A percentile compares a stretch with the other conserved stretches of the same genome.
Evolutionary conservation across 92 coral and sea anemone species (phyloP).

Genomic region (Epizoanthus illoricatus): DNA sequence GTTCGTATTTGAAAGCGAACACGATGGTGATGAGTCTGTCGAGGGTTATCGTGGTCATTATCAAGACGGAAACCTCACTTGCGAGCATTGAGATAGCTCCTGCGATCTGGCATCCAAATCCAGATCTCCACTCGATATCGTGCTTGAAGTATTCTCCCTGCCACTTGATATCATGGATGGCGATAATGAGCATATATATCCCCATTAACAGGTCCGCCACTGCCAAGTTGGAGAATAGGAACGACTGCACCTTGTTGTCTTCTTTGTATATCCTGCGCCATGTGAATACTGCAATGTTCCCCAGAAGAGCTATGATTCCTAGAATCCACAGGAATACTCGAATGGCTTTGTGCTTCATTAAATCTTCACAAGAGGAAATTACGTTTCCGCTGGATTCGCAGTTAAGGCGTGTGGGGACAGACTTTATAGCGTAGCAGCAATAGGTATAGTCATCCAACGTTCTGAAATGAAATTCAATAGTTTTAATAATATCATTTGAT

Average conservation of each 20-base stretch:
- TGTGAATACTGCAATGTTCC: constrained; percentile 48
- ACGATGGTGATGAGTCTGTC: constrained; percentile 57
- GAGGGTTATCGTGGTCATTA: constrained; percentile 52
- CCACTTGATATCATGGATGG: constrained; percentile 47
- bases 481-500: too few relatives aligned
- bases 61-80: constrained; percentile 62
- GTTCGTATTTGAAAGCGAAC: constrained; percentile 42
- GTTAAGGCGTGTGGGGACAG: background rate
- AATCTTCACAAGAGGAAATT: constrained; percentile 61
- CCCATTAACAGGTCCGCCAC: constrained; percentile 63
- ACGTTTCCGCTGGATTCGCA: constrained; percentile 45
- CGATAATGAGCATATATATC: constrained; percentile 57
- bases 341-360: constrained; percentile 50
- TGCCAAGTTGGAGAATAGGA: constrained; percentile 65
- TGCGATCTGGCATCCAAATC: constrained; percentile 50
- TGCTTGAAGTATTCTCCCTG: constrained; percentile 52
- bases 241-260: constrained; percentile 58
- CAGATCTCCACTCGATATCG: constrained; percentile 56
- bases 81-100: constrained; percentile 60
- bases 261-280: constrained; percentile 54
- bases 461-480: constrained; percentile 20
- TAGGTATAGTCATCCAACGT: constrained; percentile 59
- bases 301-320: constrained; percentile 51
- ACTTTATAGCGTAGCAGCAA: constrained; percentile 63
- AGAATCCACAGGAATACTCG: constrained; percentile 57